Base-by-base conservation (phyloP, 2,113 vertebrate genomes). In the Hiodon tergisus region DNA sequence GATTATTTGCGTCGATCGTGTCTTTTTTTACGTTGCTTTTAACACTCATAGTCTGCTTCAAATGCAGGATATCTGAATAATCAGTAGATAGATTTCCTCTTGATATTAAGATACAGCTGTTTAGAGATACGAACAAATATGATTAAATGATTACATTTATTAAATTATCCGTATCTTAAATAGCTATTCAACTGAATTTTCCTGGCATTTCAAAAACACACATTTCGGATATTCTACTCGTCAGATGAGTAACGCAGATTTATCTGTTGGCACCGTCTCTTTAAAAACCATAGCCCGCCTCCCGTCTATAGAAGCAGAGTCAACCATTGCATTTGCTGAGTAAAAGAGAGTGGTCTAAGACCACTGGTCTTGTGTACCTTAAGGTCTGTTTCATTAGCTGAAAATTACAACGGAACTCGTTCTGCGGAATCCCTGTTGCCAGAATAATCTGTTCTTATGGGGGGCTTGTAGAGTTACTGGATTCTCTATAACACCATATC, bases 221-320 rank as follows among this genome's bases (percentile, higher is more conserved):
- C 31, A 31, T 31, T 31, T 31, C 31, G 31, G 31, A 31, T 31
- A 1, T 31, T 31, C 31, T 31, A 31, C 31, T 31, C 0, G 31
- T 31, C 31, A 31, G 31, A 31, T 31, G 31, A 31, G 31, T 1
- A 66, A 11, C 48, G 63, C 63, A 47, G 63, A 10, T 11, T 47
- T 66, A 17, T 66, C 63, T 16, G 76, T 66, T 71, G 72, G 14
- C 65, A 6, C 61, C 71, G 78, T 78, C 82, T 72, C 67, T 85
- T 84, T 83, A 81, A 85, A 67, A 60, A 31, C 65, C 52, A 6
- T 7, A 17, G 17, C 9, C 70, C 76, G 70, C 78, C 77, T 67
- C 76, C 47, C 7, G 50, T 78, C 71, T 67, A 72, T 69, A 69
- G 74, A 75, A 47, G 65, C 72, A 72, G 67, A 77, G 68, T 69